Evolutionary conservation across 2,113 vertebrate species (phyloP).

Genomic region (Notiomystis cincta): DNA sequence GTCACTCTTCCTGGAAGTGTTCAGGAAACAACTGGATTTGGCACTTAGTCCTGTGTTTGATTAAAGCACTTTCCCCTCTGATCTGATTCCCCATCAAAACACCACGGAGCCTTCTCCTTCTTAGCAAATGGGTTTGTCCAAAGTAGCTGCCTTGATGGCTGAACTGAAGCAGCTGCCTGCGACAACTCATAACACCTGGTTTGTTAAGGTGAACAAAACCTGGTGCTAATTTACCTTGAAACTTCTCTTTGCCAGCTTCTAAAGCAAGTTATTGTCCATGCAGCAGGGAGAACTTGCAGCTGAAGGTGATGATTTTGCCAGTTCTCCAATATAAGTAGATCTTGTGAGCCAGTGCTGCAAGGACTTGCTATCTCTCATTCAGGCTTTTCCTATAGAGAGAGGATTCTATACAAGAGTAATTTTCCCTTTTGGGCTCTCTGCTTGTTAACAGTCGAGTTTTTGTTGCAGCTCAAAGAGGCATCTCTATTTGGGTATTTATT

Average conservation of each 20-base stretch:
- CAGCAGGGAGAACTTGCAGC: background rate
- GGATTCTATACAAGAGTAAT: background rate
- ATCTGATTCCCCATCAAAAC: background rate
- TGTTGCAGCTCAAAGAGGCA: background rate
- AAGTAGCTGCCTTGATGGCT: background rate
- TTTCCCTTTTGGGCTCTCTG: background rate
- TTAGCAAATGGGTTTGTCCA: background rate
- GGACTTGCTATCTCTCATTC: background rate
- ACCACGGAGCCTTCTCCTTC: background rate
- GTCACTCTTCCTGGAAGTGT: background rate
- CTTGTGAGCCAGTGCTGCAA: background rate
- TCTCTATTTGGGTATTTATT: background rate
- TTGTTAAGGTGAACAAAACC: background rate
- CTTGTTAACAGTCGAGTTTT: background rate
- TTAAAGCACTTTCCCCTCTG: background rate
- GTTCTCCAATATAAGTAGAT: background rate
- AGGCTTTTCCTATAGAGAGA: background rate
- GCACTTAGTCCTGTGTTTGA: background rate
- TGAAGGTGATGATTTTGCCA: background rate
- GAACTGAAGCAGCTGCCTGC: background rate
- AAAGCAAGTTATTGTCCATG: background rate
- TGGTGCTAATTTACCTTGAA: background rate
- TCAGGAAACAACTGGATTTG: background rate
- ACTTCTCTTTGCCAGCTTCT: background rate
- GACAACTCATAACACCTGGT: rapidly evolving